Evolutionary conservation across 2,888 invertebrate genomes (phyloP).

Genomic region (Pherbina coryleti): DNA sequence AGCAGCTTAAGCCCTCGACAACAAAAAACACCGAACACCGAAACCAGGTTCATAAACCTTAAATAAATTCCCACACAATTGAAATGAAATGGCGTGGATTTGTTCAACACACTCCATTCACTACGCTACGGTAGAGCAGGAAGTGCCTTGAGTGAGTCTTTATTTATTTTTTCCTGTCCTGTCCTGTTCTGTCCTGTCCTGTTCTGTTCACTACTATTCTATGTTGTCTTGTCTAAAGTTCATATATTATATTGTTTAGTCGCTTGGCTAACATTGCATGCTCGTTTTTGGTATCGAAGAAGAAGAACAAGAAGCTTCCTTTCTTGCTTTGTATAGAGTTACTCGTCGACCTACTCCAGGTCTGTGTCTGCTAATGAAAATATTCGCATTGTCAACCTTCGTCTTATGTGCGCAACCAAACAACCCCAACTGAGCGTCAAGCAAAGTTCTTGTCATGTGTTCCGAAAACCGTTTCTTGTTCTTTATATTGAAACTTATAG

Average conservation of each 20-base stretch:
- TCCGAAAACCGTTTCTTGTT: background rate
- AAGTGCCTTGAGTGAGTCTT: background rate
- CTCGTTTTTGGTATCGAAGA: background rate
- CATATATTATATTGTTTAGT: background rate
- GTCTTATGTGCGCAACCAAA: background rate
- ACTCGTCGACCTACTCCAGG: background rate
- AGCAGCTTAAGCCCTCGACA: background rate
- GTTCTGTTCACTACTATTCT: background rate
- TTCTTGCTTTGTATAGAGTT: background rate
- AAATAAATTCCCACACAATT: slow-evolving; percentile 1
- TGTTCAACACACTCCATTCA: background rate
- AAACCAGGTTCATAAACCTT: slow-evolving; percentile 7
- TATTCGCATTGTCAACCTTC: slow-evolving; percentile 11
- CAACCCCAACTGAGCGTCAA: background rate
- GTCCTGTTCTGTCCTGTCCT: background rate
- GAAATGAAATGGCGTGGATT: slow-evolving; percentile 11
- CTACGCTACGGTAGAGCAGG: background rate
- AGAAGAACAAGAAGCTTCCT: background rate
- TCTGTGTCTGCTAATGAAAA: slow-evolving; percentile 12
- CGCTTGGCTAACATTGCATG: background rate
- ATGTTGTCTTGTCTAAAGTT: background rate
- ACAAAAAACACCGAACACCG: background rate
- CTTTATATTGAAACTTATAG: background rate
- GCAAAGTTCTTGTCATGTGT: background rate
- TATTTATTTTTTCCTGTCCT: background rate